A percentile compares a stretch with the other conserved stretches of the same genome.
Evolutionary conservation across 2,888 invertebrate genomes (phyloP).

Genomic region (Ormyrus pomaceus): DNA sequence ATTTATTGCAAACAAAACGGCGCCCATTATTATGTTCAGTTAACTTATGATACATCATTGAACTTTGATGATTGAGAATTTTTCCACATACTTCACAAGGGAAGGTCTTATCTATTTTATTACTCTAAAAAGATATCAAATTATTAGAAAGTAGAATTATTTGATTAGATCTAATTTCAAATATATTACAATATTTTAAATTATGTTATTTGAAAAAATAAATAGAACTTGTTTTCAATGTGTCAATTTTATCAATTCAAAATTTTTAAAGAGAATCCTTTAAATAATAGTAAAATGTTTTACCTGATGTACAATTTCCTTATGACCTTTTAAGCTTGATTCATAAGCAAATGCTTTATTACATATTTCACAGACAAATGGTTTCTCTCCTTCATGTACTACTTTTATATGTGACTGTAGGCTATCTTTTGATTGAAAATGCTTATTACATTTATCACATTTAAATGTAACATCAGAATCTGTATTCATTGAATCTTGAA

Average conservation of each 20-base stretch:
- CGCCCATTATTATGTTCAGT: slow-evolving; percentile 82
- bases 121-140: slow-evolving; percentile 31
- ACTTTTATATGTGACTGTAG: slow-evolving; percentile 80
- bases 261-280: not conserved
- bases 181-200: not conserved
- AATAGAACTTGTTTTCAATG: too few species aligned
- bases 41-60: slow-evolving; percentile 85
- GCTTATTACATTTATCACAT: slow-evolving; percentile 80
- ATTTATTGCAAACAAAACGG: slow-evolving; percentile 85
- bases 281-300: slow-evolving; percentile 4
- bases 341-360: slow-evolving; percentile 80
- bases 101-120: slow-evolving; percentile 76
- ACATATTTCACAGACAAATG: slow-evolving; percentile 80
- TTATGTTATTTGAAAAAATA: slow-evolving; percentile 21
- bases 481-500: slow-evolving; percentile 32
- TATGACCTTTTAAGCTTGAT: slow-evolving; percentile 80
- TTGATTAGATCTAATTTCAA: not conserved
- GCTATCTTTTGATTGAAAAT: slow-evolving; percentile 80
- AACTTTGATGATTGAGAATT: slow-evolving; percentile 84
- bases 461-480: slow-evolving; percentile 68
- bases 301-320: slow-evolving; percentile 61
- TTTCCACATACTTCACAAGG: slow-evolving; percentile 84
- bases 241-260: not conserved
- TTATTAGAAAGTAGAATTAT: slow-evolving; percentile 3
- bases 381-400: slow-evolving; percentile 78